These are phyloP conservation scores for Tuberolachnus salignus DNA, from an alignment of 2,888 invertebrate genomes.

Conservation along the genomic window DNA sequence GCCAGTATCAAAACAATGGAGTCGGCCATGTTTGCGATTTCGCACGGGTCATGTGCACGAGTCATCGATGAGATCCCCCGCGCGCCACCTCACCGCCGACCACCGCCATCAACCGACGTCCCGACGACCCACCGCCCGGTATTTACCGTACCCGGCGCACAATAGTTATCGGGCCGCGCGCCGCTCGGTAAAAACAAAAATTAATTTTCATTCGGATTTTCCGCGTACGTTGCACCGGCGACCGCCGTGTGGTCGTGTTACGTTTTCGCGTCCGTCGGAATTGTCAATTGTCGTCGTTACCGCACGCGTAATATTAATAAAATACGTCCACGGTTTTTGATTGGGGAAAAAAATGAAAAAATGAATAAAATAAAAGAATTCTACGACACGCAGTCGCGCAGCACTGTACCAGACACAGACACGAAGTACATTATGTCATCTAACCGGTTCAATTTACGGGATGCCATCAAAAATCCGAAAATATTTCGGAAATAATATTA, in stretches of 20 bases:
- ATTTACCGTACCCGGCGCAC: constrained; percentile 1
- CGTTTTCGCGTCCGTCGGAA: background rate
- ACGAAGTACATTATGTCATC: constrained; percentile 17
- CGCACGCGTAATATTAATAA: background rate
- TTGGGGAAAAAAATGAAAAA: too few species aligned
- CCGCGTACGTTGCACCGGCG: background rate
- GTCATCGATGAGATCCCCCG: constrained; percentile 49
- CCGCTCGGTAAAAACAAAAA: too few species aligned
- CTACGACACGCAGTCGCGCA: too few species aligned
- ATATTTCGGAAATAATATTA: too few species aligned
- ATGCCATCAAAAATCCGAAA: too few species aligned
- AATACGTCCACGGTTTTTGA: too few species aligned
- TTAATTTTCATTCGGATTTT: too few species aligned
- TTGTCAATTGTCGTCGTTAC: background rate
- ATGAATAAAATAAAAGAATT: too few species aligned
- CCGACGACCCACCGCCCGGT: background rate
- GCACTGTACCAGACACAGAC: background rate
- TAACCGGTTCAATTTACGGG: constrained; percentile 1
- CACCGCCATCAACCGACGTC: too few species aligned
- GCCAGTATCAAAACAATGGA: constrained; percentile 50
- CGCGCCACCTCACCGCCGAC: background rate
- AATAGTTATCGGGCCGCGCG: constrained; percentile 21
- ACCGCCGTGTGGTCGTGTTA: background rate
- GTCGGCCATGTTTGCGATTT: constrained; percentile 56
- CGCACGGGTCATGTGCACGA: constrained; percentile 54